A percentile compares a stretch with the other conserved stretches of the same genome.
phyloP scores from a whole-genome alignment of 2,113 vertebrate genomes.

The Eretmochelys imbricata region DNA sequence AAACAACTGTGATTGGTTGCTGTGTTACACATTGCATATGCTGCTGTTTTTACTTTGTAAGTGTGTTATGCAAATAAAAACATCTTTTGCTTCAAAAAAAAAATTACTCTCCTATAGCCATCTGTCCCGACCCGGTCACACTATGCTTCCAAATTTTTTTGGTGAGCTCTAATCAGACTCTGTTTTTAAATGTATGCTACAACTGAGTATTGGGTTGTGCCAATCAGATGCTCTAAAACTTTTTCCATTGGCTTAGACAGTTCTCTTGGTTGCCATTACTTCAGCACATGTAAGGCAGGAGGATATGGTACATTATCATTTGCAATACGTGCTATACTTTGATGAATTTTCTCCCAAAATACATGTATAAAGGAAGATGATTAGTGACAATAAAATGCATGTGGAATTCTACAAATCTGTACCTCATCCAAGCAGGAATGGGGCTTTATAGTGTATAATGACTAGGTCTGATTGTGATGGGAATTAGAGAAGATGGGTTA shows the following conservation, averaged over 20 bases:
- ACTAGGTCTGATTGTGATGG: slow-evolving; percentile 70
- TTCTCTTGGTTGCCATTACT: not conserved
- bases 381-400: not conserved
- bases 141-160: not conserved
- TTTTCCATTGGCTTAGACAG: not conserved
- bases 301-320: not conserved
- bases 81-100: no score
- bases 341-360: not conserved
- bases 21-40: no score
- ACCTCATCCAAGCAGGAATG: slow-evolving; percentile 8
- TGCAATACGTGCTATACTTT: not conserved
- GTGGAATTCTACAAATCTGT: not conserved
- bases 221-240: not conserved
- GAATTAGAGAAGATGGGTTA: slow-evolving; percentile 72
- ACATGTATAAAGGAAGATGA: not conserved
- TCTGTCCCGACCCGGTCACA: no score
- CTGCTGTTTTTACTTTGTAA: no score
- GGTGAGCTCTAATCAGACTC: not conserved
- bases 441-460: slow-evolving; percentile 60
- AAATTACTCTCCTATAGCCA: no score
- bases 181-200: not conserved
- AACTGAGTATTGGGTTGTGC: not conserved
- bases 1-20: no score
- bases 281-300: not conserved
- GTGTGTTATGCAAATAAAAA: no score